These are phyloP conservation scores for Orthonevra nobilis DNA, from an alignment of 2,888 invertebrate genomes.

Conservation along the genomic window DNA sequence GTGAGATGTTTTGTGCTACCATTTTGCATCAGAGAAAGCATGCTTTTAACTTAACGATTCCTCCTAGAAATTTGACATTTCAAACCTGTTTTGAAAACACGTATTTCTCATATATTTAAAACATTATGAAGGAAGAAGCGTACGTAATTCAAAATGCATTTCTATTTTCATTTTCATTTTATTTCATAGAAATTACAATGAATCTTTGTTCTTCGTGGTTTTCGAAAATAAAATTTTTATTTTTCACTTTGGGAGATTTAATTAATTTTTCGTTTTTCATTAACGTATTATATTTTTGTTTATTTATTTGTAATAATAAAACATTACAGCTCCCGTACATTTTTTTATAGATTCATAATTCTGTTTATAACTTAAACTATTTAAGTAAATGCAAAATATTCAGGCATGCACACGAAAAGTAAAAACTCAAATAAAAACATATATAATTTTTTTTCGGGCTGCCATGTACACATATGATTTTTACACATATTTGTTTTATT, in stretches of 20 bases:
- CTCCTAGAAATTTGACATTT: too few relatives aligned
- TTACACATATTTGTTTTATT: constrained; percentile 32
- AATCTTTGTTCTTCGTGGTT: constrained; percentile 67
- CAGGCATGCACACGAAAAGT: constrained; percentile 55
- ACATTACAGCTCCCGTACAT: constrained; percentile 58
- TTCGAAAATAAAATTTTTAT: constrained; percentile 69
- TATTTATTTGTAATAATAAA: constrained; percentile 68
- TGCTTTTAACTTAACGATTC: too few relatives aligned
- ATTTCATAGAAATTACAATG: constrained; percentile 76
- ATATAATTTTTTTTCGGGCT: constrained; percentile 16
- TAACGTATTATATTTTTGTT: constrained; percentile 67
- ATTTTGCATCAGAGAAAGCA: too few relatives aligned
- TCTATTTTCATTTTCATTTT: constrained; percentile 71
- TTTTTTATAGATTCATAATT: constrained; percentile 5
- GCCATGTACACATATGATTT: constrained; percentile 20
- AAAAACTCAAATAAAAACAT: constrained; percentile 10
- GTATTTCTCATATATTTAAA: too few relatives aligned
- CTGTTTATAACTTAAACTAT: constrained; percentile 38
- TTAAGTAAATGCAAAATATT: constrained; percentile 39
- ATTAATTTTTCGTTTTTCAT: constrained; percentile 59
- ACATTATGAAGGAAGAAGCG: not conserved
- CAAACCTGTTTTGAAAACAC: too few relatives aligned
- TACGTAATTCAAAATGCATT: constrained; percentile 33
- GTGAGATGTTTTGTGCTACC: too few relatives aligned
- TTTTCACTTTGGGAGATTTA: constrained; percentile 58